Percentiles rank a stretch among this genome's conserved stretches.
phyloP scores from a whole-genome alignment of 1,140 invertebrate genomes.

The Bombus breviceps region DNA sequence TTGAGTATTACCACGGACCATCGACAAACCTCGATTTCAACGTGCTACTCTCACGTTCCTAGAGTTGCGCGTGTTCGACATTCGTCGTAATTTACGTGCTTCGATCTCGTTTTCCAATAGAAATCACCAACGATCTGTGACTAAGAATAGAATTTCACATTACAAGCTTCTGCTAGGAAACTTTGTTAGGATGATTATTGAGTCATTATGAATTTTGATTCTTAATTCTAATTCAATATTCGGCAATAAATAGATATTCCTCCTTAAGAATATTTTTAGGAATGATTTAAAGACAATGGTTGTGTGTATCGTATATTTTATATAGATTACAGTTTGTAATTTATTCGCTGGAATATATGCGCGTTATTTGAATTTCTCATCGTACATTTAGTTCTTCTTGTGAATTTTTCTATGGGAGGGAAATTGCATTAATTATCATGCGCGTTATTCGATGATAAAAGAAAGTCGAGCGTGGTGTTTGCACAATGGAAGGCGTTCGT shows the following conservation, averaged over 20 bases:
- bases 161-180: neutral
- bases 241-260: too few species aligned
- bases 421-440: neutral
- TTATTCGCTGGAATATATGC: neutral
- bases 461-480: neutral
- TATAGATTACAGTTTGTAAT: neutral
- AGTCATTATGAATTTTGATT: too few species aligned
- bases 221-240: too few species aligned
- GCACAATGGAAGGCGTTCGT: too few species aligned
- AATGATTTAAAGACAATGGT: too few species aligned
- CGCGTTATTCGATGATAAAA: neutral
- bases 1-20: constrained; percentile 5
- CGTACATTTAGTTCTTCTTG: too few species aligned
- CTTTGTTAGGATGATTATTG: neutral
- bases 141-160: neutral
- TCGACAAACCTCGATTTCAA: constrained; percentile 20
- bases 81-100: neutral
- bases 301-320: too few species aligned
- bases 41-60: neutral
- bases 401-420: neutral
- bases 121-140: neutral
- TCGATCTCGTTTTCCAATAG: neutral
- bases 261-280: too few species aligned
- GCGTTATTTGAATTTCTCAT: neutral
- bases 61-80: neutral